Percentiles rank a stretch among this genome's conserved stretches.
Evolutionary conservation across 2,113 vertebrate species (phyloP).

Genomic region (Malaclemys terrapin): DNA sequence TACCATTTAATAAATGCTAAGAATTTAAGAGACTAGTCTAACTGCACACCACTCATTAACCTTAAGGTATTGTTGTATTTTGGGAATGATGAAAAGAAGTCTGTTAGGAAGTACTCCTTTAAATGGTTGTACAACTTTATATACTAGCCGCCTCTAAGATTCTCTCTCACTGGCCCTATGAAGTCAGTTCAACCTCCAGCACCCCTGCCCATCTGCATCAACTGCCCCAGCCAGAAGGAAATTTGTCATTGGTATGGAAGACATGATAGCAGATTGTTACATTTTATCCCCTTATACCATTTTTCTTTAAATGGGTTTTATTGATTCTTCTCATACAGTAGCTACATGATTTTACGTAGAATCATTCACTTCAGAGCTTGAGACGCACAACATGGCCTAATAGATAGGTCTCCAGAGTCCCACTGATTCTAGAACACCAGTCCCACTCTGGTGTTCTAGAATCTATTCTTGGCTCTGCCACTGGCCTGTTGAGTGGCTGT

Average conservation of each 20-base stretch:
- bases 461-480: neutral
- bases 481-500: neutral
- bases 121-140: neutral
- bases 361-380: neutral
- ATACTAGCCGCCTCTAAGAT: neutral
- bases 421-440: neutral
- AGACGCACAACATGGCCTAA: neutral
- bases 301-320: neutral
- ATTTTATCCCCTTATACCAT: neutral
- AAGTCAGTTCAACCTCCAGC: neutral
- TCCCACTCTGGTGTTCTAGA: neutral
- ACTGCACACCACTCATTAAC: neutral
- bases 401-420: neutral
- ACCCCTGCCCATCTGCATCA: neutral
- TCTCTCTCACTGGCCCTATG: neutral
- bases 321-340: neutral
- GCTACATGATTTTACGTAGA: neutral
- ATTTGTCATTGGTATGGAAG: neutral
- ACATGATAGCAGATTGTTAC: neutral
- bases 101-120: neutral
- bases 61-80: neutral
- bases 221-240: neutral
- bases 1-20: conserved; percentile 2
- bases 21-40: neutral
- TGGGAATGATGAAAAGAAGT: neutral